Evolutionary conservation across 23 tunicate genomes (phyloP), one percentile per base, ranked within the genome.

Genomic region (Trididemnum nubilum): DNA sequence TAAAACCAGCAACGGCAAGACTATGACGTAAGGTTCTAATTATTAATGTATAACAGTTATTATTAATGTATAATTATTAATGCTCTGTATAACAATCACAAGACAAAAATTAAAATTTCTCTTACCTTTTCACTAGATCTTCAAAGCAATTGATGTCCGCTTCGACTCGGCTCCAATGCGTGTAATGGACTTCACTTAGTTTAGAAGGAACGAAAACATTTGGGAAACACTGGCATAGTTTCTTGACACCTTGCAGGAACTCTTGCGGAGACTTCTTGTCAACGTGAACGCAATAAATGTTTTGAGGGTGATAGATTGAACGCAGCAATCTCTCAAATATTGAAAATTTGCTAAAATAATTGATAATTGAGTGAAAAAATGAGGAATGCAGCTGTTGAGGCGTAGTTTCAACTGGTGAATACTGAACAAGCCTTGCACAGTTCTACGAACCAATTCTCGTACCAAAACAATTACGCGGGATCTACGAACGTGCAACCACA

Each of bases 211-310:
- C 81, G 58, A 94, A 88, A 27, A 94, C 98, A 58, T 94, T 94
- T 5, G 60, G 52, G 74, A 94, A 89, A 72, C 98, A 94, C 0
- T 36, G 65, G 27, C 83, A 12, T 1, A 95, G 37, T 23, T 44
- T 65, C 38, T 30, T 54, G 36, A 86, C 80, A 0, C 58, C 72
- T 0, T 80, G 35, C n/a, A 88, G 22, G 49, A 96, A 84, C 5
- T 75, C 77, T 31, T 39, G 40, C 9, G 91, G 78, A 1, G 97
- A 86, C 67, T 96, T 96, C 28, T 31, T 34, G 65, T 96, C 99
- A 33, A 96, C 96, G 64, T 96, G 99, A 51, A 96, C 75, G 77
- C 99, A 96, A 50, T 96, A 96, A 22, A 88, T 22, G 52, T 96
- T 96, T 61, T 96, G 90, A 18, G 99, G 99, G 4, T 81, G 93